Base-by-base conservation (phyloP, 1,140 invertebrate species). In the Drosophila tristis region DNA sequence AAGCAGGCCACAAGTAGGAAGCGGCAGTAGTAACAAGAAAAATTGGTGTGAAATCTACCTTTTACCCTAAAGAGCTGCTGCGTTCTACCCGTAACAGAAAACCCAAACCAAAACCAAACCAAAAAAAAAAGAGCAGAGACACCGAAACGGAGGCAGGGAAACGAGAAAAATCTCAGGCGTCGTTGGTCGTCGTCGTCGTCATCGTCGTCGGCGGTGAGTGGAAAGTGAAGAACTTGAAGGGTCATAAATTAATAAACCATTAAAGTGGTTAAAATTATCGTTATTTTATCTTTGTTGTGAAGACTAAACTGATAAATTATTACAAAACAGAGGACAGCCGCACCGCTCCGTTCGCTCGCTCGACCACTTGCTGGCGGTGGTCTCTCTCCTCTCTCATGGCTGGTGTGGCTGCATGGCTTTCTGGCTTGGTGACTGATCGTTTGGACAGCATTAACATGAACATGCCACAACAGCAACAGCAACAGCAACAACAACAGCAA, bases 201-300 rank as follows among this genome's bases (percentile, higher is more conserved):
- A 16, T 16, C 50, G 49, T 13, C 62, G 74, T 49, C 64, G 68
- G 74, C 82, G 82, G 82, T 71, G 82, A 84, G 84, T 79, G 84
- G 84, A 89, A 89, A 89, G 84, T 84, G 84, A 89, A 82, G 84
- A 89, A 89, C 86, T 90, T 91, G 90, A 91, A 91, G 90, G 90
- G 90, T 91, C 90, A 91, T 91, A 91, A 91, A 91, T 91, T 91
- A 91, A 91, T 91, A 91, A 91, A 90, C 90, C 90, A 91, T 91
- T 91, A 91, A 91, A 91, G 86, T 91, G 90, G 80, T 90, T 91
- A 90, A 91, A 90, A 91, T 91, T 91, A 91, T 91, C 90, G 85
- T 91, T 87, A 84, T 90, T 90, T 90, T 82, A 90, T 90, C 75
- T 82, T 82, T 90, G 87, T 87, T 90, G 72, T 80, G 79, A 87